These are phyloP conservation scores for Lobophora halterata DNA, from an alignment of 2,888 invertebrate genomes.

Conservation along the genomic window DNA sequence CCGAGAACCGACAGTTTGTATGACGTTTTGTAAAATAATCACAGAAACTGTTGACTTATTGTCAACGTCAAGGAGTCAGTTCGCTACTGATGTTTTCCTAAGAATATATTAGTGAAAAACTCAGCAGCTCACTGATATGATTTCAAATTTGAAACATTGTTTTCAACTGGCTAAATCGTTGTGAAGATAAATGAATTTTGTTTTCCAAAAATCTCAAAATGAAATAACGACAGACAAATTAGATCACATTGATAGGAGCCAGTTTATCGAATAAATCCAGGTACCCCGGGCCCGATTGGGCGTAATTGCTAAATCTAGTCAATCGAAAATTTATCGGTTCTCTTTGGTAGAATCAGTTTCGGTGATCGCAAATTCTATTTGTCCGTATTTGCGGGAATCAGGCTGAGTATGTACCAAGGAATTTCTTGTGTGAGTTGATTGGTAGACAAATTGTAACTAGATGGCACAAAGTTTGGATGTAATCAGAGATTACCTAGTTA, in stretches of 20 bases:
- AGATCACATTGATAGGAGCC: conserved; percentile 8
- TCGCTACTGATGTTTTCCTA: no score
- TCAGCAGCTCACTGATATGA: no score
- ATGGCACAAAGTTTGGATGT: no score
- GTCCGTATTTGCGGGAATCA: conserved; percentile 17
- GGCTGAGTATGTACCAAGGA: background rate
- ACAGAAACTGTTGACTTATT: no score
- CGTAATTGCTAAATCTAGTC: conserved; percentile 39
- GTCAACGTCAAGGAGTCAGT: no score
- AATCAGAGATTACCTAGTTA: no score
- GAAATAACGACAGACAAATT: conserved; percentile 5
- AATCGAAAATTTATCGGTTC: conserved; percentile 38
- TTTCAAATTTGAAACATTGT: no score
- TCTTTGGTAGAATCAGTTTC: conserved; percentile 31
- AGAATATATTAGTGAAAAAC: no score
- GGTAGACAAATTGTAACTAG: background rate
- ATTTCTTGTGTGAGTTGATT: conserved; percentile 1
- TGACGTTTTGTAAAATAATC: no score
- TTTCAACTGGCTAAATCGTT: no score
- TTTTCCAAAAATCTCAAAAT: background rate
- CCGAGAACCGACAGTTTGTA: no score
- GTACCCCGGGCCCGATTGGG: conserved; percentile 12
- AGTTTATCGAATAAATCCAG: conserved; percentile 16
- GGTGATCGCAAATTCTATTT: conserved; percentile 31
- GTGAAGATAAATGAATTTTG: no score